Percentiles rank a stretch among this genome's conserved stretches.
These are phyloP conservation scores for Polyodon spathula DNA, from an alignment of 2,113 vertebrate species.

Conservation along the genomic window DNA sequence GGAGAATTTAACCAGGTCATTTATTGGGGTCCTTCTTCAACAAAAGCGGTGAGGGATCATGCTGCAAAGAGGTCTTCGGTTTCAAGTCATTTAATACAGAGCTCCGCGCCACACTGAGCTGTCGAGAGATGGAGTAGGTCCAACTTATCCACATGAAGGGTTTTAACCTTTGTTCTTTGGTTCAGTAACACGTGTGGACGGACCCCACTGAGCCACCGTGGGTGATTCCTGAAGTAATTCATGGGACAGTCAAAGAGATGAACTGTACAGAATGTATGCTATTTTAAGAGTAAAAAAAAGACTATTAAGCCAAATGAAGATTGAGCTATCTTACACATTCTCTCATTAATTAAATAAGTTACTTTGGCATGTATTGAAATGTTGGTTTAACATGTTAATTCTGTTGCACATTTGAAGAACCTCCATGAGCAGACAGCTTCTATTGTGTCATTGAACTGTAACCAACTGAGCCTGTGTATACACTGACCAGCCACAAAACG, in stretches of 20 bases:
- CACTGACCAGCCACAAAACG: not conserved
- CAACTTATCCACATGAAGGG: too few species aligned
- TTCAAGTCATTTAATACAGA: too few species aligned
- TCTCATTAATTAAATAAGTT: slow-evolving; percentile 5
- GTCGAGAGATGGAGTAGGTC: too few species aligned
- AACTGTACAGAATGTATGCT: not conserved
- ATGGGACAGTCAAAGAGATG: not conserved
- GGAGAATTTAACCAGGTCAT: too few species aligned
- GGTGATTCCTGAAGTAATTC: not conserved
- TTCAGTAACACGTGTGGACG: too few species aligned
- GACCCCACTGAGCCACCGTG: too few species aligned
- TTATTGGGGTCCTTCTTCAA: too few species aligned
- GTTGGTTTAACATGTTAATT: not conserved
- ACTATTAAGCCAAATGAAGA: not conserved
- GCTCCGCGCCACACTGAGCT: too few species aligned
- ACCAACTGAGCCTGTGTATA: not conserved
- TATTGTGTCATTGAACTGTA: not conserved
- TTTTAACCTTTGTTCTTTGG: too few species aligned
- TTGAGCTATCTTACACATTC: not conserved
- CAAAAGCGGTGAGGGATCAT: too few species aligned
- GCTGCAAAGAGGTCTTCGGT: too few species aligned
- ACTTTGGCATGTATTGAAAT: not conserved
- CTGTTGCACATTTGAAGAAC: not conserved
- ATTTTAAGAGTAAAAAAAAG: not conserved
- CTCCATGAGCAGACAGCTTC: too few species aligned